Conservation (phyloP, 2,888 invertebrate genomes). For the Drosophila mulleri region DNA sequence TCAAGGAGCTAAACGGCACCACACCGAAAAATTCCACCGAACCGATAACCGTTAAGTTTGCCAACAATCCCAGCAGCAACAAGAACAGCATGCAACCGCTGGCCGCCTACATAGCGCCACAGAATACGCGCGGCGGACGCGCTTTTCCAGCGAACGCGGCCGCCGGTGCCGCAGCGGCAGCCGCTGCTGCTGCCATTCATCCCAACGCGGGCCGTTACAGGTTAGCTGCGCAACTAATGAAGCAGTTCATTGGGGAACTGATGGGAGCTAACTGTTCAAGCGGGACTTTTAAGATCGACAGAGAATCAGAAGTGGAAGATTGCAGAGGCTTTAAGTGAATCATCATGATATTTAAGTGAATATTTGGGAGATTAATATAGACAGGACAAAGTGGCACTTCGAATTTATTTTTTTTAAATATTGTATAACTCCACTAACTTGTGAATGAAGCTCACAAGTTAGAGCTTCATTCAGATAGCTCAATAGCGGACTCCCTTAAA, state of each 20-base stretch:
- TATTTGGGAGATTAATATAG: neutral
- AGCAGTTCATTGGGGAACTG: no score
- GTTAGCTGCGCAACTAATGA: constrained; percentile 55
- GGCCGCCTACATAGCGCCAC: constrained; percentile 92
- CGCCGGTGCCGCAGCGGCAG: constrained; percentile 83
- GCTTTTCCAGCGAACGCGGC: constrained; percentile 91
- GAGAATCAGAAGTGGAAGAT: no score
- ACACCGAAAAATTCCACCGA: constrained; percentile 95
- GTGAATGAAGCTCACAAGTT: no score
- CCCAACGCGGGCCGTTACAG: constrained; percentile 85
- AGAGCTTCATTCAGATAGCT: no score
- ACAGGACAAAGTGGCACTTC: neutral
- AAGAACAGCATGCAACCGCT: constrained; percentile 93
- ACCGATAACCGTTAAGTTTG: constrained; percentile 97
- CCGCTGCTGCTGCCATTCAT: constrained; percentile 85
- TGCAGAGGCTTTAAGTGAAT: neutral
- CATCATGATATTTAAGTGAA: neutral
- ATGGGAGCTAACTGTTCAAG: no score
- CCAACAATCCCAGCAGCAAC: constrained; percentile 96
- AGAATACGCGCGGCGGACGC: constrained; percentile 88
- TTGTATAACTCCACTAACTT: no score
- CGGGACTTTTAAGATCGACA: no score
- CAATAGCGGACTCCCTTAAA: no score
- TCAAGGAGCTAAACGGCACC: constrained; percentile 95
- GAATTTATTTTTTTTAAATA: no score